These are phyloP conservation scores for Calephelis nemesis DNA, from an alignment of 1,140 invertebrate genomes.

Conservation along the genomic window DNA sequence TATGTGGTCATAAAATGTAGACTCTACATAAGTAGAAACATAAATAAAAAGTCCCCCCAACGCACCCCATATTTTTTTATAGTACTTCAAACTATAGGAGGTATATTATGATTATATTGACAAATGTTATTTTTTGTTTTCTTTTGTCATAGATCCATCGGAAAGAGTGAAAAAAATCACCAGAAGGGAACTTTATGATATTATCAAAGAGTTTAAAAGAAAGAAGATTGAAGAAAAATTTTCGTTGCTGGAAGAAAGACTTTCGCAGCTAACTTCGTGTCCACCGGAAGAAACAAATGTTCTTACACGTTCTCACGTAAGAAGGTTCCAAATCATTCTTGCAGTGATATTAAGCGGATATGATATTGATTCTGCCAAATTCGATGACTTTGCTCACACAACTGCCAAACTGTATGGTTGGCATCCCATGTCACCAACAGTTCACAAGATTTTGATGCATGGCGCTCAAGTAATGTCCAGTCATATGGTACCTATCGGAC, in stretches of 20 bases:
- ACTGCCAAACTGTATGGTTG: constrained; percentile 30
- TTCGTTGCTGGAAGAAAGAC: neutral
- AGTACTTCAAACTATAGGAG: neutral
- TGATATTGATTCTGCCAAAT: constrained; percentile 33
- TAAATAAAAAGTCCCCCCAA: neutral
- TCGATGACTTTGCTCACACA: constrained; percentile 29
- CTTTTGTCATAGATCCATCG: neutral
- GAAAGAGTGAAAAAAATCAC: neutral
- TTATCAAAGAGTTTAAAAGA: neutral
- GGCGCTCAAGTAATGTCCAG: constrained; percentile 33
- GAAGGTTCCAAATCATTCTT: constrained; percentile 28
- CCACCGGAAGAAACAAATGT: no score
- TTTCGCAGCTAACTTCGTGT: no score
- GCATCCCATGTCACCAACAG: constrained; percentile 48
- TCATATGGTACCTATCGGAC: constrained; percentile 6
- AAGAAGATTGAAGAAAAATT: neutral
- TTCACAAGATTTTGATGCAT: constrained; percentile 49
- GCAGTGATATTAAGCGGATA: constrained; percentile 19
- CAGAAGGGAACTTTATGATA: neutral
- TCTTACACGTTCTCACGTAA: constrained; percentile 4
- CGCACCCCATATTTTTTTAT: neutral
- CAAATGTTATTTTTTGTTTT: neutral
- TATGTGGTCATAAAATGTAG: neutral
- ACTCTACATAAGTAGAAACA: neutral
- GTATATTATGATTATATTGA: neutral